Percentiles rank a stretch among this genome's conserved stretches.
These are phyloP conservation scores for Aricia artaxerxes DNA, from an alignment of 2,888 invertebrate genomes.

Conservation along the genomic window DNA sequence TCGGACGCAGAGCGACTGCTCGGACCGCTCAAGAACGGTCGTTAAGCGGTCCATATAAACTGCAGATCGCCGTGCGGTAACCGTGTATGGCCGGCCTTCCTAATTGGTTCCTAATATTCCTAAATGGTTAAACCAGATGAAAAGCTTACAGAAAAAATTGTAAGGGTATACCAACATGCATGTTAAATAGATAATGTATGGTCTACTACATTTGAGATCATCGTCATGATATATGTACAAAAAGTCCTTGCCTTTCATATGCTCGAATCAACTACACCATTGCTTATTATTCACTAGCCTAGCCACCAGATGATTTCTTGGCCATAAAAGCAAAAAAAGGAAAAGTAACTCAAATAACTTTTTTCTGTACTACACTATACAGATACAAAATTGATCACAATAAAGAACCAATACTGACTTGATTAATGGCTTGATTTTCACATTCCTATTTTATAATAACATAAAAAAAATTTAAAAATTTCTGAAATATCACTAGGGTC, in stretches of 20 bases:
- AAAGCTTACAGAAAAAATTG: not conserved
- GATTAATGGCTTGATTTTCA: conserved; percentile 29
- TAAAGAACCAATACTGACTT: conserved; percentile 28
- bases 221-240: not conserved
- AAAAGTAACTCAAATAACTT: not conserved
- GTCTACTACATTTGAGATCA: conserved; percentile 4
- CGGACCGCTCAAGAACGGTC: no score
- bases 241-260: not conserved
- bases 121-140: not conserved
- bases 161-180: not conserved
- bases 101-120: no score
- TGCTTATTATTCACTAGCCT: not conserved
- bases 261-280: not conserved
- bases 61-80: no score
- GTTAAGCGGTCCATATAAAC: no score
- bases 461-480: not conserved
- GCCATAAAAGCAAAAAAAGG: not conserved
- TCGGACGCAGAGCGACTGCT: no score
- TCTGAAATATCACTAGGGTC: not conserved
- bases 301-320: not conserved
- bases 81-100: not conserved
- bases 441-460: conserved; percentile 25
- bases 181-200: not conserved
- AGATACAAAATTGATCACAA: conserved; percentile 17
- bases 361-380: not conserved